Evolutionary conservation across 2,113 vertebrate genomes (phyloP).

Genomic region (Pampusana beccarii): DNA sequence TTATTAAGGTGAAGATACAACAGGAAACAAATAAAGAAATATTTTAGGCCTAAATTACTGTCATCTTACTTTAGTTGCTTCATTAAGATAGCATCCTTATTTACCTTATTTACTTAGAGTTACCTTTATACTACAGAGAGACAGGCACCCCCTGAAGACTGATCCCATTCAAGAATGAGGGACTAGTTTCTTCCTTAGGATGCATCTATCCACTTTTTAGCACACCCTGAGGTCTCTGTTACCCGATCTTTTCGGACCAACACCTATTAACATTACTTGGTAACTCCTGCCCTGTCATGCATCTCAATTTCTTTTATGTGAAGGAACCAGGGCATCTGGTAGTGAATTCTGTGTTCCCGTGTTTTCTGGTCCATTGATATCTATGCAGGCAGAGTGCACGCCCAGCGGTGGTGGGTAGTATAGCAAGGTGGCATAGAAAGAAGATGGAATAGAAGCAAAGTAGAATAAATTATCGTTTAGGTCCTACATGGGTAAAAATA

Average conservation of each 20-base stretch:
- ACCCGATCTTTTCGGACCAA: neutral
- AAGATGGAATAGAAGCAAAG: neutral
- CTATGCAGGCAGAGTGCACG: neutral
- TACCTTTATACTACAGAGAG: neutral
- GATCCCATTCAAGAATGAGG: neutral
- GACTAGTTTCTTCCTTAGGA: neutral
- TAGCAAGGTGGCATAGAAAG: neutral
- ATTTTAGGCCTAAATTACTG: neutral
- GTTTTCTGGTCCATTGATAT: neutral
- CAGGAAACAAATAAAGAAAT: neutral
- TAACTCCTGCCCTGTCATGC: neutral
- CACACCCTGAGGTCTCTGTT: neutral
- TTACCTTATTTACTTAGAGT: neutral
- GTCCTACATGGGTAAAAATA: neutral
- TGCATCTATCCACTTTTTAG: neutral
- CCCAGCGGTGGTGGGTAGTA: neutral
- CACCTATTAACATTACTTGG: neutral
- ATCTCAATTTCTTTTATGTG: neutral
- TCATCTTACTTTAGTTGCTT: neutral
- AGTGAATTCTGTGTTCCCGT: neutral
- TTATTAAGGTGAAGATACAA: neutral
- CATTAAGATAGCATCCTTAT: neutral
- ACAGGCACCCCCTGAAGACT: neutral
- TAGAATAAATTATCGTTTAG: neutral
- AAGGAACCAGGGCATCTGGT: neutral